Conservation (phyloP, 2,797 vertebrate genomes). For the Luscinia megarhynchos region DNA sequence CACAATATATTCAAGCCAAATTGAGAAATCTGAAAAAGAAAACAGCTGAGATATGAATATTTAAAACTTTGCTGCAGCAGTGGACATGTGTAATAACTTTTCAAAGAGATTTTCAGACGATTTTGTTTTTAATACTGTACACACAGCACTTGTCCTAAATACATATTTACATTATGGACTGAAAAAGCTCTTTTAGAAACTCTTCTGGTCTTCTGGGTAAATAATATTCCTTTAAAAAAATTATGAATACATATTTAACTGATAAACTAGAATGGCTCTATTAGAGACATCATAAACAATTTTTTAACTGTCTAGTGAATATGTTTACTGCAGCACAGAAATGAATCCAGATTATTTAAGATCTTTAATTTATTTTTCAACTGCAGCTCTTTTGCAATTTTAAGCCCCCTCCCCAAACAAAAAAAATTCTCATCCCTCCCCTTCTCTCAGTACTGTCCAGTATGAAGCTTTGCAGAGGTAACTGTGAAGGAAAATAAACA, state of each 20-base stretch:
- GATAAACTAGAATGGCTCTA: conserved; percentile 56
- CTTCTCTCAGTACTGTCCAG: not conserved
- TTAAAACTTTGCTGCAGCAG: conserved; percentile 64
- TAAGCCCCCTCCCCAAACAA: not conserved
- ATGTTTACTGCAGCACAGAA: not conserved
- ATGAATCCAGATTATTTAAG: conserved; percentile 9
- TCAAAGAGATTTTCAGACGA: conserved; percentile 68
- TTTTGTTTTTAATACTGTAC: conserved; percentile 58
- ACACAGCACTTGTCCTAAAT: conserved; percentile 72
- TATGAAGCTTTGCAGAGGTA: not conserved
- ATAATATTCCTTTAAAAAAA: conserved; percentile 65
- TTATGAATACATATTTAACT: conserved; percentile 65
- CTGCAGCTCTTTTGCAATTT: not conserved
- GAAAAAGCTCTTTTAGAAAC: conserved; percentile 58
- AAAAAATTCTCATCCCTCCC: not conserved
- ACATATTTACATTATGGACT: conserved; percentile 72
- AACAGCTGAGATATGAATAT: conserved; percentile 73
- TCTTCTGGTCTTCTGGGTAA: conserved; percentile 63
- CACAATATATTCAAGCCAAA: conserved; percentile 12
- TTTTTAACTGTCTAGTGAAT: conserved; percentile 25
- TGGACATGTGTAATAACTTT: conserved; percentile 71
- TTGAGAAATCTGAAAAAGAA: conserved; percentile 34
- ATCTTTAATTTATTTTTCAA: not conserved
- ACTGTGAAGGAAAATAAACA: not conserved
- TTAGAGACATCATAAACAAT: conserved; percentile 45